Evolutionary conservation across 2,888 invertebrate genomes (phyloP).

Genomic region (Oscheius onirici): DNA sequence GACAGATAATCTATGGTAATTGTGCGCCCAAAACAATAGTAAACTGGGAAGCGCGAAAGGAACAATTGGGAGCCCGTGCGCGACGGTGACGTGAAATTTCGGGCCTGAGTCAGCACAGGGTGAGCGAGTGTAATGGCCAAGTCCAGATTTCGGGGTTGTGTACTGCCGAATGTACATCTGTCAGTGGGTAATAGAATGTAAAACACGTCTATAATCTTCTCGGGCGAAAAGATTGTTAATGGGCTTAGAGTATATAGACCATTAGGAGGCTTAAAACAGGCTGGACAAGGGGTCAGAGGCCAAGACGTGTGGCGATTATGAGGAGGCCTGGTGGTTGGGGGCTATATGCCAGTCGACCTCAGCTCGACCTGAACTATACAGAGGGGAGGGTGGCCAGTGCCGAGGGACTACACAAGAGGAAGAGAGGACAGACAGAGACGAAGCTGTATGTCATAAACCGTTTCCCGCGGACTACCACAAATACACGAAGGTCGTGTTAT

Average conservation of each 20-base stretch:
- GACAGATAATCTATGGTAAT: neutral
- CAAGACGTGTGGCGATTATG: conserved; percentile 11
- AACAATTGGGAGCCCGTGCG: conserved; percentile 6
- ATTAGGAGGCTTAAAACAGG: conserved; percentile 1
- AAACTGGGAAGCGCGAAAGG: neutral
- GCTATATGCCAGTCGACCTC: conserved; percentile 32
- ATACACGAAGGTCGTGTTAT: conserved; percentile 28
- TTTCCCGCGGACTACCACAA: conserved; percentile 33
- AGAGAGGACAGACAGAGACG: conserved; percentile 22
- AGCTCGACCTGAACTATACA: conserved; percentile 32
- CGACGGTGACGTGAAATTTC: conserved; percentile 26
- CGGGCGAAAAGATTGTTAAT: neutral
- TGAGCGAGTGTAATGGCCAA: conserved; percentile 23
- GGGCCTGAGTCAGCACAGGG: conserved; percentile 17
- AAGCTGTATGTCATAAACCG: conserved; percentile 32
- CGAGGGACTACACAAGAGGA: neutral
- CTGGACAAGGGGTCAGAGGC: neutral
- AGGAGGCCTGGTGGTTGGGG: neutral
- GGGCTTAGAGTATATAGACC: neutral
- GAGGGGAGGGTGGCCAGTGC: conserved; percentile 23
- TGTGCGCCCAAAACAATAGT: conserved; percentile 2
- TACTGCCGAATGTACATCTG: conserved; percentile 12
- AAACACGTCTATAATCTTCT: neutral
- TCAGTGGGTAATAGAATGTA: conserved; percentile 13
- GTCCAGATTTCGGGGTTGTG: conserved; percentile 26